phyloP scores from a whole-genome alignment of 2,113 vertebrate genomes.

The Chauna torquata region DNA sequence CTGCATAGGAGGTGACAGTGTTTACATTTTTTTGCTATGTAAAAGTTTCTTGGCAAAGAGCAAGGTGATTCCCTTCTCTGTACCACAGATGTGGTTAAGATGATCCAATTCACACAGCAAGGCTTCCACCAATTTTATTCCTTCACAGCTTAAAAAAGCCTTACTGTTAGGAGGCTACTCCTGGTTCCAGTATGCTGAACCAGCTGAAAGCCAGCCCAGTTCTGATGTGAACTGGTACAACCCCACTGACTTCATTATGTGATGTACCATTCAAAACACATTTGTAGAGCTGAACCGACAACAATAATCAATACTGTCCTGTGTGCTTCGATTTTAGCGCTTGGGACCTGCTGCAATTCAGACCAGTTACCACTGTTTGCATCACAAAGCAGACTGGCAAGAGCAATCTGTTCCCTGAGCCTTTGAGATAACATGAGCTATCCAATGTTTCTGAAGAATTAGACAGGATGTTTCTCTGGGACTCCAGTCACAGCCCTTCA shows the following conservation, averaged over 20 bases:
- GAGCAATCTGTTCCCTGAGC: not conserved
- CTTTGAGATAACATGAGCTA: not conserved
- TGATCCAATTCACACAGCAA: not conserved
- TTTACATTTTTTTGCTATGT: rapidly evolving
- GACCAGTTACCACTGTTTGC: not conserved
- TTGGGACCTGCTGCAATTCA: not conserved
- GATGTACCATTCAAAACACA: not conserved
- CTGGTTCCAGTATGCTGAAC: not conserved
- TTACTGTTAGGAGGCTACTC: not conserved
- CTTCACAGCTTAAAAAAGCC: not conserved
- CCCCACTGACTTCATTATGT: rapidly evolving
- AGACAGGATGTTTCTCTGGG: not conserved
- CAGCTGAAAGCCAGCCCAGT: not conserved
- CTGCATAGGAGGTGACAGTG: not conserved
- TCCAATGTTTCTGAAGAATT: not conserved
- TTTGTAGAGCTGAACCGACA: rapidly evolving
- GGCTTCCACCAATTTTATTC: not conserved
- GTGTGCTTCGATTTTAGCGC: not conserved
- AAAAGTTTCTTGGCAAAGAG: not conserved
- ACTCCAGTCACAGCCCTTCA: not conserved
- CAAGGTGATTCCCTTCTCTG: not conserved
- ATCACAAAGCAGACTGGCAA: not conserved
- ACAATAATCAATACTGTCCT: not conserved
- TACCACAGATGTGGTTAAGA: rapidly evolving
- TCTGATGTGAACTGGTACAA: not conserved